Percentiles rank a stretch among this genome's conserved stretches.
Evolutionary conservation across 2,113 vertebrate genomes (phyloP).

Genomic region (Ornithorhynchus anatinus): DNA sequence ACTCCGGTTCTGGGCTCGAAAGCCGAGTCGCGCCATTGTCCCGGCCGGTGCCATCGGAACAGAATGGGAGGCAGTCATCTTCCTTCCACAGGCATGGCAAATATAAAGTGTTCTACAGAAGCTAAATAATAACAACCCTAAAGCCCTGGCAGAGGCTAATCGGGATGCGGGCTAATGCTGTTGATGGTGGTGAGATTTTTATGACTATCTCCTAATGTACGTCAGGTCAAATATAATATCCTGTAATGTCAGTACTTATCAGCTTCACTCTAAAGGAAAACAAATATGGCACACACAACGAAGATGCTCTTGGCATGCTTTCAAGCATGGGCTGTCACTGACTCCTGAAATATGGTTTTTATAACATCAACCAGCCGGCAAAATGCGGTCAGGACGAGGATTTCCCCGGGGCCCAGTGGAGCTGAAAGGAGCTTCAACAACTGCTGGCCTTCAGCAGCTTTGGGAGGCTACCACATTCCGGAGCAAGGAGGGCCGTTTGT

Average conservation of each 20-base stretch:
- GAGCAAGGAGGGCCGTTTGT: background rate
- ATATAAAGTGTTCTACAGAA: background rate
- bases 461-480: background rate
- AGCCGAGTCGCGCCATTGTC: background rate
- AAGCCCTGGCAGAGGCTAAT: background rate
- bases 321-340: background rate
- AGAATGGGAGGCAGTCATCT: background rate
- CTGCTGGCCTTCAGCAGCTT: background rate
- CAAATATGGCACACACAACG: background rate
- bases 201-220: conserved; percentile 1
- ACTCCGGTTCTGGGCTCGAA: too few species aligned
- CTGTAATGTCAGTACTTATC: conserved; percentile 10
- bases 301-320: background rate
- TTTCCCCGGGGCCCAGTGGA: background rate
- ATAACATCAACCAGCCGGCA: background rate
- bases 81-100: conserved; percentile 6
- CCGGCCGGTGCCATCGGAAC: background rate
- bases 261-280: background rate
- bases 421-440: background rate
- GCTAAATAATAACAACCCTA: background rate
- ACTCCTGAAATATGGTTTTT: background rate
- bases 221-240: conserved; percentile 19
- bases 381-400: background rate
- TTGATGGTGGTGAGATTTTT: conserved; percentile 11
- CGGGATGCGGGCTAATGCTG: background rate